phyloP scores from a whole-genome alignment of 1,140 invertebrate species.

The Heliothis virescens region DNA sequence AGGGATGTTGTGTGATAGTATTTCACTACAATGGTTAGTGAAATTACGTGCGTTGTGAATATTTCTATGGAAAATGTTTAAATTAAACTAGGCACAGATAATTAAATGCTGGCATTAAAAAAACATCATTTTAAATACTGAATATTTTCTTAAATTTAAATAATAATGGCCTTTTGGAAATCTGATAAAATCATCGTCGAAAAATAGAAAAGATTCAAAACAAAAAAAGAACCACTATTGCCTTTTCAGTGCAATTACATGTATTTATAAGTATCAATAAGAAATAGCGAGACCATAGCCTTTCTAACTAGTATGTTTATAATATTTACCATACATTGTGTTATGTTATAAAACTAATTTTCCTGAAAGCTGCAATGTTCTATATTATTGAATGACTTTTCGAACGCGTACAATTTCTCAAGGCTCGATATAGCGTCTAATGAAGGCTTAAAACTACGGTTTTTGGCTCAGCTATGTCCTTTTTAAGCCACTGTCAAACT shows the following conservation, averaged over 20 bases:
- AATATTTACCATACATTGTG: not conserved
- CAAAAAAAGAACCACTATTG: slow-evolving; percentile 7
- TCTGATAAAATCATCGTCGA: not conserved
- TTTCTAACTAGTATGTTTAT: not conserved
- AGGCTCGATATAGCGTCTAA: no score
- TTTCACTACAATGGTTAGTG: not conserved
- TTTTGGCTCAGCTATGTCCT: no score
- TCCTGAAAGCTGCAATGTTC: not conserved
- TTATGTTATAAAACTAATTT: not conserved
- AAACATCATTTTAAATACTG: no score
- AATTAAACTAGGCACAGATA: not conserved
- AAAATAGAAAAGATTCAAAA: not conserved
- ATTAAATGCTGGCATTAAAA: no score
- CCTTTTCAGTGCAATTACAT: slow-evolving; percentile 29
- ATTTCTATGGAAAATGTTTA: slow-evolving; percentile 10
- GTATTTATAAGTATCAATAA: slow-evolving; percentile 9
- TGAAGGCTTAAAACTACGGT: no score
- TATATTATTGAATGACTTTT: no score
- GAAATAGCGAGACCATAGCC: not conserved
- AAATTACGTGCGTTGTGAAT: slow-evolving; percentile 21
- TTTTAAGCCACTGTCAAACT: no score
- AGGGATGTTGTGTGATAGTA: not conserved
- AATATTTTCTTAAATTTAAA: not conserved
- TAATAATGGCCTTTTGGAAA: not conserved
- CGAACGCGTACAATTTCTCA: no score